Conservation (phyloP, 2,797 vertebrate genomes). For the Fistularia tabacaria region DNA sequence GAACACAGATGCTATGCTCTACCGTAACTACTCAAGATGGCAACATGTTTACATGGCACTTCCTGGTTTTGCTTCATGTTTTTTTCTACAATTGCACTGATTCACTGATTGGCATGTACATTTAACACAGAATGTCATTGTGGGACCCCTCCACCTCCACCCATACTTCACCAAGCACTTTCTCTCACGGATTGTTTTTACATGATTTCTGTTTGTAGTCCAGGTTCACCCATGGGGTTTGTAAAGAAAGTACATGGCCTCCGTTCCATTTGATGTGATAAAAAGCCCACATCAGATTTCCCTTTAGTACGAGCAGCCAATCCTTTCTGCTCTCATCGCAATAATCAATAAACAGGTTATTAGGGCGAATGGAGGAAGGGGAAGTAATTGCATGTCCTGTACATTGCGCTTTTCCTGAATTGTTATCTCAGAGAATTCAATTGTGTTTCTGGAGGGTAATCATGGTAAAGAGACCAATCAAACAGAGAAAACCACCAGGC, state of each 20-base stretch:
- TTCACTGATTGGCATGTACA: too few species aligned
- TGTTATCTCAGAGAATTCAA: constrained; percentile 18
- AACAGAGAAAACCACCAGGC: neutral
- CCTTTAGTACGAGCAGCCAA: constrained; percentile 21
- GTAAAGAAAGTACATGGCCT: constrained; percentile 24
- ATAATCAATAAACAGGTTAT: constrained; percentile 46
- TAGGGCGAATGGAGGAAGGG: constrained; percentile 18
- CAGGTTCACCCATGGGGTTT: constrained; percentile 40
- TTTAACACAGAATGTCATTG: too few species aligned
- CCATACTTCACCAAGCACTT: neutral
- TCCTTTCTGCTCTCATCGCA: constrained; percentile 31
- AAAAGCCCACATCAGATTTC: constrained; percentile 38
- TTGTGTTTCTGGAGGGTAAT: constrained; percentile 11
- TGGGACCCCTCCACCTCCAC: too few species aligned
- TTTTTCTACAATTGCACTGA: too few species aligned
- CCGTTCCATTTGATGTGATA: constrained; percentile 51
- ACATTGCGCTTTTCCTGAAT: constrained; percentile 34
- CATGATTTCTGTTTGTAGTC: constrained; percentile 23
- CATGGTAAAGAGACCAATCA: constrained; percentile 6
- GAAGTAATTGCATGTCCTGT: constrained; percentile 35
- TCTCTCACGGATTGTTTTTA: constrained; percentile 17
- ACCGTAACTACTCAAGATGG: too few species aligned
- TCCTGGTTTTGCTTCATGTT: constrained; percentile 38
- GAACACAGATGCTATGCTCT: constrained; percentile 48
- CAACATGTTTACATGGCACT: constrained; percentile 69